Conservation (phyloP, 2,888 invertebrate genomes). For the Pristionchus japonicus region DNA sequence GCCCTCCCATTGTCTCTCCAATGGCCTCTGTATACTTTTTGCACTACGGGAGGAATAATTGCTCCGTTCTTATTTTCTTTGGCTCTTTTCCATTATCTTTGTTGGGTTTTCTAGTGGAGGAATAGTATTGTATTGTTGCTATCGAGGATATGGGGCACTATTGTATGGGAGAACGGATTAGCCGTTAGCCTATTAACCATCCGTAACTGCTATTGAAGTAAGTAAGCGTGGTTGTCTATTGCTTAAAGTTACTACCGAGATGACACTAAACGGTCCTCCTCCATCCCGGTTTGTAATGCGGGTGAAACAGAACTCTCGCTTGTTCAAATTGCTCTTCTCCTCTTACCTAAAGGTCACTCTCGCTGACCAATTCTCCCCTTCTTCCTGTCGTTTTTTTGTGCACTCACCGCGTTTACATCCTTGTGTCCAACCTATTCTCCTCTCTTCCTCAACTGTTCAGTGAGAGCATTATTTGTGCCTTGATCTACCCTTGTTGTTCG, state of each 20-base stretch:
- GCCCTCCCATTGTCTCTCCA: not conserved
- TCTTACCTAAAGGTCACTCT: conserved; percentile 8
- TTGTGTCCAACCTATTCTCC: not conserved
- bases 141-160: not conserved
- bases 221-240: not conserved
- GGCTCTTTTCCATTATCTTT: not conserved
- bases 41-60: not conserved
- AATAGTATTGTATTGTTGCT: not conserved
- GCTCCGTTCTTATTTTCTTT: not conserved
- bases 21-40: conserved; percentile 19
- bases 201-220: not conserved
- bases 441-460: not conserved
- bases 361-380: not conserved
- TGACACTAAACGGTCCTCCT: not conserved
- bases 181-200: not conserved
- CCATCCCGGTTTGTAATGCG: not conserved
- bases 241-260: not conserved
- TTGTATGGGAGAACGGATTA: not conserved
- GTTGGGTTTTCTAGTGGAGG: not conserved
- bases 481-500: not conserved
- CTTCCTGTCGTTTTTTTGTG: not conserved
- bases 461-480: not conserved
- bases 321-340: conserved; percentile 24
- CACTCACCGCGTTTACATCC: not conserved
- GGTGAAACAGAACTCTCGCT: conserved; percentile 9